These are phyloP conservation scores for Leucosticte australis DNA, from an alignment of 2,113 vertebrate genomes.

Conservation along the genomic window DNA sequence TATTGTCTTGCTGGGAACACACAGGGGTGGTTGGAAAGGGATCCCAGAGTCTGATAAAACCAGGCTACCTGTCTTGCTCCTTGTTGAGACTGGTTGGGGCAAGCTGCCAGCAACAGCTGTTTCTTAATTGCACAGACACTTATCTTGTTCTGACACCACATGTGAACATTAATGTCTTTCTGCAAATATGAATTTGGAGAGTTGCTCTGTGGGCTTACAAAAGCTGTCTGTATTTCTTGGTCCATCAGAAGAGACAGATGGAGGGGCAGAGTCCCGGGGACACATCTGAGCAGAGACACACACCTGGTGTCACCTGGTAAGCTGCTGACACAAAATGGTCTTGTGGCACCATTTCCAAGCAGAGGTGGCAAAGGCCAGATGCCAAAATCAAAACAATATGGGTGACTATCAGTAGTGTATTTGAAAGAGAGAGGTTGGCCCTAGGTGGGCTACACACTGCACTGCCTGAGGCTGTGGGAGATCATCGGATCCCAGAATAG, in stretches of 20 bases:
- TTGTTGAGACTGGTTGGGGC: not conserved
- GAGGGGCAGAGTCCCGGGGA: not conserved
- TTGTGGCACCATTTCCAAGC: not conserved
- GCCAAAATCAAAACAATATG: not conserved
- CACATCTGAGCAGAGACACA: not conserved
- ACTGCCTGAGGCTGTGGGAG: not conserved
- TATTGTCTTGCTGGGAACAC: not conserved
- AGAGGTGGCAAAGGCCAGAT: not conserved
- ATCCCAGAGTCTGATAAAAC: not conserved
- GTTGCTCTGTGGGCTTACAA: not conserved
- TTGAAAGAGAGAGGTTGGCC: not conserved
- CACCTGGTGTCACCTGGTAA: not conserved
- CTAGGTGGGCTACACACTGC: not conserved
- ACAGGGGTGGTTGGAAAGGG: not conserved
- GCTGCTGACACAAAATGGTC: not conserved
- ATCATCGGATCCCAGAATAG: not conserved
- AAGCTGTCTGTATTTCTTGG: not conserved
- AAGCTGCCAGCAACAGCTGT: constrained; percentile 41
- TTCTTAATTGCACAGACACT: constrained; percentile 47
- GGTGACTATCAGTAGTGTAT: not conserved
- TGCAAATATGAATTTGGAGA: not conserved
- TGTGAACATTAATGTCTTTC: not conserved
- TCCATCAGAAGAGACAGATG: not conserved
- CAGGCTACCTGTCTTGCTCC: constrained; percentile 33
- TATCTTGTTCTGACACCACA: constrained; percentile 49